A percentile compares a stretch with the other conserved stretches of the same genome.
These are phyloP conservation scores for Macrotrachela quadricornifera DNA, from an alignment of 1,140 invertebrate genomes.

Conservation along the genomic window DNA sequence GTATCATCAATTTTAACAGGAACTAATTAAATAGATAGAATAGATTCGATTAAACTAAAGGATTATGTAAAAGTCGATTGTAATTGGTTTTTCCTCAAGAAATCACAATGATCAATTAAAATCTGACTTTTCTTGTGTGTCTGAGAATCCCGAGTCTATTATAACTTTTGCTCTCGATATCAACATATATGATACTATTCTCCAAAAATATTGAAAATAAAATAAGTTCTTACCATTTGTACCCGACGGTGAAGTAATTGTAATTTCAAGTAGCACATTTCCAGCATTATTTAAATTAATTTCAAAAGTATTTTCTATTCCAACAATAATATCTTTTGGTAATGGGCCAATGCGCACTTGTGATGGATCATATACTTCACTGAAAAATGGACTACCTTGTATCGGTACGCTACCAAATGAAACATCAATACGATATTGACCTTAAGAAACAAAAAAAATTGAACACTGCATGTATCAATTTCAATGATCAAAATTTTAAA, in stretches of 20 bases:
- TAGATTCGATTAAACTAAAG: too few relatives aligned
- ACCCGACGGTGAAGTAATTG: neutral
- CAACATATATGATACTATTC: too few relatives aligned
- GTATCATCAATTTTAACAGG: too few relatives aligned
- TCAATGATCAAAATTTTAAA: too few relatives aligned
- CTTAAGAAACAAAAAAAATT: neutral
- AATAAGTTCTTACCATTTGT: neutral
- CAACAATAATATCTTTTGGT: neutral
- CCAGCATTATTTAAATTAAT: neutral
- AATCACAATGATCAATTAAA: too few relatives aligned
- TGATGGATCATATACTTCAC: constrained; percentile 3
- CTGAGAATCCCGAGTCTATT: too few relatives aligned
- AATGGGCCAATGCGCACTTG: neutral
- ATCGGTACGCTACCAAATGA: neutral
- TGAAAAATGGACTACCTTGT: constrained; percentile 6
- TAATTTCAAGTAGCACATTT: neutral
- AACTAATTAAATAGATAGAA: too few relatives aligned
- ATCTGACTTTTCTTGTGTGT: too few relatives aligned
- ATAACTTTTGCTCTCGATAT: neutral
- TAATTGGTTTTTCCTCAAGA: too few relatives aligned
- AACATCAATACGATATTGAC: constrained; percentile 1
- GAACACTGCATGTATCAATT: too few relatives aligned
- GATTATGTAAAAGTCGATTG: too few relatives aligned
- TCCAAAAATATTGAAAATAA: too few relatives aligned
- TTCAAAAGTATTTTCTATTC: neutral